phyloP scores from a whole-genome alignment of 2,888 invertebrate genomes.

The Polietes domitor region DNA sequence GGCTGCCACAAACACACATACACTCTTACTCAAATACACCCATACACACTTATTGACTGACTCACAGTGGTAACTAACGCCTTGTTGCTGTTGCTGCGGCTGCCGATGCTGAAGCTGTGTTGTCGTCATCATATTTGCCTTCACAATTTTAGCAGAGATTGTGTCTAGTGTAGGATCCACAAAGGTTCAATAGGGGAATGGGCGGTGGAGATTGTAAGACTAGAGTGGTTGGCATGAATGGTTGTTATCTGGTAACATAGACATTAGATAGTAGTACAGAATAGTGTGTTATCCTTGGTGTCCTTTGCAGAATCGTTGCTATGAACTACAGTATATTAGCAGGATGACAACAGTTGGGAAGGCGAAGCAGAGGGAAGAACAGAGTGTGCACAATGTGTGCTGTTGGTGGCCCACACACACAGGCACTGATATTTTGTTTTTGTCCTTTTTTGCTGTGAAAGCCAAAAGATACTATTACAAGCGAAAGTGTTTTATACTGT shows the following conservation, averaged over 20 bases:
- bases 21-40: slow-evolving; percentile 24
- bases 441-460: slow-evolving; percentile 50
- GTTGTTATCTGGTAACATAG: slow-evolving; percentile 39
- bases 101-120: slow-evolving; percentile 40
- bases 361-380: slow-evolving; percentile 2
- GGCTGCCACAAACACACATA: slow-evolving; percentile 31
- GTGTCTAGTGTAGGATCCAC: slow-evolving; percentile 73
- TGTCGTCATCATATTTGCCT: slow-evolving; percentile 62
- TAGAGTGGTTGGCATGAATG: slow-evolving; percentile 51
- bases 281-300: slow-evolving; percentile 36
- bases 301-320: slow-evolving; percentile 51
- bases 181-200: slow-evolving; percentile 71
- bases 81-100: slow-evolving; percentile 49
- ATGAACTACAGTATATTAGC: slow-evolving; percentile 43
- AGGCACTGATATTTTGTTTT: slow-evolving; percentile 37
- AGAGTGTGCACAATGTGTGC: background rate
- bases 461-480: slow-evolving; percentile 58
- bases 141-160: slow-evolving; percentile 64
- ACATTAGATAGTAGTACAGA: slow-evolving; percentile 36
- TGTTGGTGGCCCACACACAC: slow-evolving; percentile 43
- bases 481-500: slow-evolving; percentile 59
- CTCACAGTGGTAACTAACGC: slow-evolving; percentile 45
- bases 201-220: background rate
- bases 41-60: slow-evolving; percentile 29
- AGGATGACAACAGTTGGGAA: slow-evolving; percentile 27